Evolutionary conservation across 2,888 invertebrate genomes (phyloP), one percentile per base, ranked within the genome.

Genomic region (Orchestes rusci): DNA sequence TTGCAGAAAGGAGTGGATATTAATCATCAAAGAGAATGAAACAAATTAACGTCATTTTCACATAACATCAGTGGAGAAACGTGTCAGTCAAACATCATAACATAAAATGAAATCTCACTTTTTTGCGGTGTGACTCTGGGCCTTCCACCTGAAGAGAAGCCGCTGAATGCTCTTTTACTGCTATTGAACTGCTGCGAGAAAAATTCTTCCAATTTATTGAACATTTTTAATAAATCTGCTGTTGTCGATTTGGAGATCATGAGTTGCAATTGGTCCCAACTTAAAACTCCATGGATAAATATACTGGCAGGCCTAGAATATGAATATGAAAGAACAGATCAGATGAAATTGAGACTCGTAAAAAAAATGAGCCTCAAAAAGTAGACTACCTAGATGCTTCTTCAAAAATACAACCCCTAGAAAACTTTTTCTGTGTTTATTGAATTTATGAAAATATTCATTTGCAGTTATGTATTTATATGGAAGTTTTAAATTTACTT

Each of bases 121-220:
- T 61, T 65, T 40, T 66, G 66, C 5, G 64, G 57, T 1, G 62
- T 60, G 2, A 62, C 59, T 32, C 64, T 57, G 1, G 63, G 56
- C 5, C 61, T 60, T 42, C 64, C 55, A 13, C 59, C 53, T 30
- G 62, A 62, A 16, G 65, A 59, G 44, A 68, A 66, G 12, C 67
- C 63, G 47, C 66, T 68, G 64, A 95, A 89, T 3, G 92, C 93
- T 2, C 94, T 76, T 66, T 91, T 92, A 64, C 93, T 91, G 55
- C 91, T 93, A 66, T 93, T 92, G 66, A 96, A 93, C 72, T 97
- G 96, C 67, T 95, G 95, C 50, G 90, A 86, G 71, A 99, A 96
- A 74, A 99, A 99, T 70, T 96, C 94, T 59, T 94, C 93, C 23
- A 99, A 74, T 64, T 96, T 96, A 53, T 88, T 84, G 65, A 87